Base-by-base conservation (phyloP, 2,888 invertebrate species). In the Digitonthophagus gazella region DNA sequence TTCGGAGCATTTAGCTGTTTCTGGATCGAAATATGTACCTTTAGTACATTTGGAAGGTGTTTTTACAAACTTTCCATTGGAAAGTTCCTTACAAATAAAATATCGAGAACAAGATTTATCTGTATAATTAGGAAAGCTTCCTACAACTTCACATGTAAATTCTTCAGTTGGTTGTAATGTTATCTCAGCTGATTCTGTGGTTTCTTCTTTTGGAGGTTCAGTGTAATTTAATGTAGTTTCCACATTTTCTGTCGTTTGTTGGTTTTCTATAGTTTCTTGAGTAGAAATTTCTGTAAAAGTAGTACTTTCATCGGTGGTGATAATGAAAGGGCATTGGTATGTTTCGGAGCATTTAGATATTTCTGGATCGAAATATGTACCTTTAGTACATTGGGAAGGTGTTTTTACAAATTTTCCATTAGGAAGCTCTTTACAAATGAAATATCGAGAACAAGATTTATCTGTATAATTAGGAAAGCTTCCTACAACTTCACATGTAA, bases 91-190 rank as follows among this genome's bases (percentile, higher is more conserved):
- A 67, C 78, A 78, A 20, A 75, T 58, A 65, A 72, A 77, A 58
- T 77, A 78, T 8, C 67, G 73, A 22, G 69, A 63, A 71, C 78
- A 78, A n/a, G 64, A 72, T 18, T 6, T 76, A 66, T 85, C 85
- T 0, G 79, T 69, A 0, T 79, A 72, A 72, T 86, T 79, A 0
- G 84, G 79, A 61, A 80, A 85, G 72, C 85, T 80, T 0, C 86
- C 86, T 0, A 79, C 79, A 0, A 80, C 67, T 0, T 80, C 74
- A 55, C 74, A 74, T n/a, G 20, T 61, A 58, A 72, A 72, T n/a
- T n/a, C 15, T 66, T 61, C 57, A 66, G 18, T 66, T 56, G 19
- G n/a, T n/a, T 8, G 58, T 66, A 15, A 18, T 54, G 6, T 28
- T 44, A 4, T 19, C 57, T 3, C 20, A 3, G 15, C 15, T 16